phyloP scores from a whole-genome alignment of 2,113 vertebrate genomes.

The Pteruthius melanotis region DNA sequence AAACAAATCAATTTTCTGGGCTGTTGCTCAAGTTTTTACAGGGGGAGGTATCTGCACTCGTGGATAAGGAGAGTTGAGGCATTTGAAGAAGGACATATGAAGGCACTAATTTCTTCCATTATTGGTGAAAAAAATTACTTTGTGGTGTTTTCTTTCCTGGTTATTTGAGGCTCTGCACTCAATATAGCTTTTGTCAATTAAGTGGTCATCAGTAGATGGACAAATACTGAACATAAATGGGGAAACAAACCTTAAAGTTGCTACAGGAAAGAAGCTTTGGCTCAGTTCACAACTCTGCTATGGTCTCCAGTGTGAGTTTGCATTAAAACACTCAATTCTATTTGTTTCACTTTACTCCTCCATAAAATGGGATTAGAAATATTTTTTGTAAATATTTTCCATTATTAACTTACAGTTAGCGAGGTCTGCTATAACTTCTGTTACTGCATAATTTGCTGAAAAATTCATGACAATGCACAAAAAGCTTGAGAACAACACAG shows the following conservation, averaged over 20 bases:
- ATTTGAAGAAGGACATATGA: not conserved
- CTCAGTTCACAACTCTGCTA: not conserved
- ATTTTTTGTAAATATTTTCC: not conserved
- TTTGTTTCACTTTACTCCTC: not conserved
- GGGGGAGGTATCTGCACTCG: not conserved
- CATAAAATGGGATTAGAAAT: not conserved
- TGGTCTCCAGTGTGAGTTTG: not conserved
- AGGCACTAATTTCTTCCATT: not conserved
- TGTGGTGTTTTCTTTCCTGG: not conserved
- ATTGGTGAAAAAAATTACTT: not conserved
- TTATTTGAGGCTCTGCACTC: not conserved
- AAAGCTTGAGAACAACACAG: not conserved
- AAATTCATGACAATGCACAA: not conserved
- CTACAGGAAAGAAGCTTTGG: not conserved
- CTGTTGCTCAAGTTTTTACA: not conserved
- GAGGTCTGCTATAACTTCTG: not conserved
- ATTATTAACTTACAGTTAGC: not conserved
- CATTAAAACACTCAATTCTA: not conserved
- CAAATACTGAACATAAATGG: not conserved
- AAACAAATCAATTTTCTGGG: slow-evolving; percentile 24
- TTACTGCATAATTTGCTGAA: not conserved
- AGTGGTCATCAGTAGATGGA: not conserved
- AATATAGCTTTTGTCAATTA: not conserved
- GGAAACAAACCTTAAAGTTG: not conserved
- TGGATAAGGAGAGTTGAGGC: not conserved